Conservation (phyloP, 1,140 invertebrate genomes). For the Sarcophaga bullata region DNA sequence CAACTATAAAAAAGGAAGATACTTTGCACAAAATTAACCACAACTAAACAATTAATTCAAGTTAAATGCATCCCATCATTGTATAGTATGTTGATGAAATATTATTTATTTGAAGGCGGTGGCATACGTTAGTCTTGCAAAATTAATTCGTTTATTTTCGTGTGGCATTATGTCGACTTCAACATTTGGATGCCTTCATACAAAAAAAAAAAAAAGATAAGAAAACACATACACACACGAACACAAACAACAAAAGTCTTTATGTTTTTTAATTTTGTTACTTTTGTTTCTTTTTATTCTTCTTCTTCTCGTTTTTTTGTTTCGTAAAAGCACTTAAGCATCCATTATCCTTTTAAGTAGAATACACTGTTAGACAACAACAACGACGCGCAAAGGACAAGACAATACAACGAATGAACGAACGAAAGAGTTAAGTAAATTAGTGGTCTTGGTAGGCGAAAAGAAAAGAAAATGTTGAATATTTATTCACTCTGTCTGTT, state of each 20-base stretch:
- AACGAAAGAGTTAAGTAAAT: too few relatives aligned
- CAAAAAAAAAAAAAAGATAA: conserved; percentile 7
- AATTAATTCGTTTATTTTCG: conserved; percentile 34
- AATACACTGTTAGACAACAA: not conserved
- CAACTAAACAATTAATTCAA: conserved; percentile 33
- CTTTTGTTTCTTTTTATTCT: not conserved
- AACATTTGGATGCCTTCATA: conserved; percentile 33
- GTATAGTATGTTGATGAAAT: not conserved
- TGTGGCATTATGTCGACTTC: conserved; percentile 38
- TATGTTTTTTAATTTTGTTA: not conserved
- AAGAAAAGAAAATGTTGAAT: not conserved
- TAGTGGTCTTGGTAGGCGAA: not conserved
- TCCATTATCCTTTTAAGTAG: conserved; percentile 39
- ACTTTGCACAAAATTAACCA: conserved; percentile 29
- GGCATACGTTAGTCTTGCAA: conserved; percentile 32
- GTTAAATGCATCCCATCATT: conserved; percentile 21
- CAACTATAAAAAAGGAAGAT: too few relatives aligned
- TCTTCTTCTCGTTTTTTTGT: not conserved
- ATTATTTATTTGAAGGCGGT: not conserved
- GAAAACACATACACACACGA: not conserved
- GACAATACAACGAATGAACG: not conserved
- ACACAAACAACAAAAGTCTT: not conserved
- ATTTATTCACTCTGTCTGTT: conserved; percentile 11
- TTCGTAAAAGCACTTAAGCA: conserved; percentile 29
- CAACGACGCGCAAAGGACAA: not conserved